Percentiles rank a stretch among this genome's conserved stretches.
These are phyloP conservation scores for Valencia hispanica DNA, from an alignment of 2,797 vertebrate genomes.

Conservation along the genomic window DNA sequence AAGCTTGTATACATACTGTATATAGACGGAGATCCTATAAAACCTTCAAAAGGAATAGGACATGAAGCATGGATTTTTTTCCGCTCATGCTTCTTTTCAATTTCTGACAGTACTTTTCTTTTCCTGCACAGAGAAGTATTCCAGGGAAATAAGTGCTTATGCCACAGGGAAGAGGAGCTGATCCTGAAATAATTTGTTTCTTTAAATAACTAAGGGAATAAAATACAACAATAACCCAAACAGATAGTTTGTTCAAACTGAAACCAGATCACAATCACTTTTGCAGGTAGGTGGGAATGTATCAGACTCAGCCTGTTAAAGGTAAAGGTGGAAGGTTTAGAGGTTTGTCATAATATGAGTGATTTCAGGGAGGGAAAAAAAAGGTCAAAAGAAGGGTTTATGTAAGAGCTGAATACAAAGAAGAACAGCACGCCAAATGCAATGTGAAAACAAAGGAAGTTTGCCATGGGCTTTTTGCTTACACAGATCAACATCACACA, in stretches of 20 bases:
- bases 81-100: slow-evolving; percentile 1
- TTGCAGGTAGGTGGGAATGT: not conserved
- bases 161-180: slow-evolving; percentile 67
- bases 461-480: slow-evolving; percentile 15
- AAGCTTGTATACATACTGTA: slow-evolving; percentile 8
- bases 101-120: slow-evolving; percentile 2
- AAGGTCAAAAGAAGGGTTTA: slow-evolving; percentile 21
- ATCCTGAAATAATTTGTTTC: slow-evolving; percentile 79
- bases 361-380: slow-evolving; percentile 4
- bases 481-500: slow-evolving; percentile 17
- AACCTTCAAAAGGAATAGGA: slow-evolving; percentile 32
- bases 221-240: slow-evolving; percentile 59
- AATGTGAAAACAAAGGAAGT: slow-evolving; percentile 19
- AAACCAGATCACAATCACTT: slow-evolving; percentile 6
- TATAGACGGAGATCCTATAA: slow-evolving; percentile 3
- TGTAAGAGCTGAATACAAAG: slow-evolving; percentile 20
- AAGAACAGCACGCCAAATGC: slow-evolving; percentile 9
- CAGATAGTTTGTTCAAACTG: slow-evolving; percentile 21
- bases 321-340: not conserved
- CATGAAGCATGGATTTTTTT: slow-evolving; percentile 6
- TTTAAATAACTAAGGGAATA: slow-evolving; percentile 77
- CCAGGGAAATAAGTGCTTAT: slow-evolving; percentile 65
- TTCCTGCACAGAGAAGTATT: slow-evolving; percentile 49
- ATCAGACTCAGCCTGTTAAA: not conserved
- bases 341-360: slow-evolving; percentile 9